These are phyloP conservation scores for Gila robusta DNA, from an alignment of 2,797 vertebrate genomes.

Conservation along the genomic window DNA sequence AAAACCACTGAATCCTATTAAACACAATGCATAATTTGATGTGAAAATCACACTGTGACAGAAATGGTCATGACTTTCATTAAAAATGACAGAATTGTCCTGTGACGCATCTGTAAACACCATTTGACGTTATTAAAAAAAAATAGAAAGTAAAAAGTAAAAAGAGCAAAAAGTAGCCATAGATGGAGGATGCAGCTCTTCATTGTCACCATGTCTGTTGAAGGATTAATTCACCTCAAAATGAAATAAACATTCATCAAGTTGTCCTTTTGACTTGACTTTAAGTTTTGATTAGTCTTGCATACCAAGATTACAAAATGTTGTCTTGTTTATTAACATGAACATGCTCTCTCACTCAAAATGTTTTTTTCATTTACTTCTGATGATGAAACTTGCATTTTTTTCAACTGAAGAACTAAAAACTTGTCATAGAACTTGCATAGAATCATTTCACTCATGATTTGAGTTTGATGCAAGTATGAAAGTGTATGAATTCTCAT, in stretches of 20 bases:
- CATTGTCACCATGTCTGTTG: neutral
- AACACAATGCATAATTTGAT: neutral
- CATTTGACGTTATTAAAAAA: neutral
- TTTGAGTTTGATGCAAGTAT: slow-evolving; percentile 17
- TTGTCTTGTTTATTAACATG: neutral
- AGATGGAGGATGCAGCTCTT: too few species aligned
- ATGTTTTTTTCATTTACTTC: neutral
- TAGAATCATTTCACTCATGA: slow-evolving; percentile 20
- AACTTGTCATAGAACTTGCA: slow-evolving; percentile 21
- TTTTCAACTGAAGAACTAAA: neutral
- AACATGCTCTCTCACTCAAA: neutral
- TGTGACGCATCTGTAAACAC: neutral
- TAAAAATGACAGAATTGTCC: neutral
- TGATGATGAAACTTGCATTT: neutral
- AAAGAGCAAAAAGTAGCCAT: neutral
- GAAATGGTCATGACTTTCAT: neutral
- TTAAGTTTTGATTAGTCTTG: neutral
- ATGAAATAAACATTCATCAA: neutral
- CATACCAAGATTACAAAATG: neutral
- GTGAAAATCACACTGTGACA: neutral
- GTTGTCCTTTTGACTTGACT: neutral
- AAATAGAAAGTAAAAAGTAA: too few species aligned
- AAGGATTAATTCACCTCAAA: neutral
- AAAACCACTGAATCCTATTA: neutral
- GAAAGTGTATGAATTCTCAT: slow-evolving; percentile 13